Evolutionary conservation across 2,113 vertebrate species (phyloP), one percentile per base, ranked within the genome.

Genomic region (Pomatostomus ruficeps): DNA sequence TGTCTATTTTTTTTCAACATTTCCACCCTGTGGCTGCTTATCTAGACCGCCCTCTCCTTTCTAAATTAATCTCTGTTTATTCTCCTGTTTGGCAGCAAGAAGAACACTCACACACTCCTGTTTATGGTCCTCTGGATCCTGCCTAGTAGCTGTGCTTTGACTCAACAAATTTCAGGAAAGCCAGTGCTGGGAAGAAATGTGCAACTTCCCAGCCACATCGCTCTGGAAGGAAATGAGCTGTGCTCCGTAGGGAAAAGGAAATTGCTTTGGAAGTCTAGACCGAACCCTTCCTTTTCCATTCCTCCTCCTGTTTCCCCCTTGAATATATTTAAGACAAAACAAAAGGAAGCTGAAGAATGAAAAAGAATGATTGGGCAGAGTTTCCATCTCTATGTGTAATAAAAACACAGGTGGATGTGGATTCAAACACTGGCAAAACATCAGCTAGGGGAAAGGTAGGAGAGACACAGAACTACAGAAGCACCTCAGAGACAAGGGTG

Each of bases 221-320:
- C 80, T 81, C 82, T 97, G 94, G 92, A 74, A 91, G 91, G 96
- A 97, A 97, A 94, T 94, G 74, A 94, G 97, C 61, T 85, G 75
- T 94, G 86, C 93, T 96, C 91, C 93, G 91, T 11, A 82, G 75
- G 86, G 95, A 97, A 96, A 94, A 73, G 96, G 74, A 97, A 97
- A 96, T 87, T 51, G 57, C 83, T 89, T 95, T 96, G 94, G 95
- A 97, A 96, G 96, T 95, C 85, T 77, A 93, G 97, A 93, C 97
- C 11, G 35, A 71, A 59, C 95, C 88, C 96, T 96, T 96, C 97
- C 95, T 77, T 85, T 90, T 70, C 66, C 66, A 95, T 74, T 46
- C 67, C 78, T 91, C 86, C 90, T 95, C 91, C 63, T 79, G 18
- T 71, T 91, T 89, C 73, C 54, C 23, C 7, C 75, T 91, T 71